Conservation (phyloP, 2,797 vertebrate genomes). For the Menidia menidia region DNA sequence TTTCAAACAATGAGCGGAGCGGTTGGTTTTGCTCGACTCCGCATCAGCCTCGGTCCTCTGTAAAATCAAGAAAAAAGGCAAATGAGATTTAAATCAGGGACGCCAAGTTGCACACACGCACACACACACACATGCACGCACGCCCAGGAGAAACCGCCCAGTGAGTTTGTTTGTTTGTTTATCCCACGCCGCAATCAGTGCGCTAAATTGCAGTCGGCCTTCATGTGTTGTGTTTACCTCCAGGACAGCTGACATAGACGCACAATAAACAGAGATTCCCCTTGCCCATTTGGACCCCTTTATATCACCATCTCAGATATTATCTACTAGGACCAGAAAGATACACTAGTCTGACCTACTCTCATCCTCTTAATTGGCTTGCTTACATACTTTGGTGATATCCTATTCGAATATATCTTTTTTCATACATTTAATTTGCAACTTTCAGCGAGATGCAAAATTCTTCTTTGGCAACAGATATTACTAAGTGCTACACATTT, state of each 20-base stretch:
- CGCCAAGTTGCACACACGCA: conserved; percentile 31
- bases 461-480: neutral
- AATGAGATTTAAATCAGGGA: conserved; percentile 69
- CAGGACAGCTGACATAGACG: conserved; percentile 36
- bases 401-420: neutral
- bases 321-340: conserved; percentile 8
- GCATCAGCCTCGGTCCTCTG: conserved; percentile 43
- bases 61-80: conserved; percentile 38
- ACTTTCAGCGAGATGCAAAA: neutral
- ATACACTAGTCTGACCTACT: conserved; percentile 2
- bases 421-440: neutral
- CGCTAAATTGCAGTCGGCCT: conserved; percentile 52
- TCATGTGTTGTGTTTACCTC: conserved; percentile 51
- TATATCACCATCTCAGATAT: conserved; percentile 20
- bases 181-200: conserved; percentile 53
- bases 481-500: no score
- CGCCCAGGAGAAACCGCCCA: conserved; percentile 49
- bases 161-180: conserved; percentile 58
- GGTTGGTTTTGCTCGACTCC: conserved; percentile 53
- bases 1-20: conserved; percentile 54
- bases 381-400: no score
- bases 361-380: neutral
- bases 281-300: conserved; percentile 45
- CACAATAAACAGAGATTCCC: conserved; percentile 41
- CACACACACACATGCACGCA: conserved; percentile 8